Evolutionary conservation across 2,888 invertebrate species (phyloP).

Genomic region (Pseudolycoriella hygida): DNA sequence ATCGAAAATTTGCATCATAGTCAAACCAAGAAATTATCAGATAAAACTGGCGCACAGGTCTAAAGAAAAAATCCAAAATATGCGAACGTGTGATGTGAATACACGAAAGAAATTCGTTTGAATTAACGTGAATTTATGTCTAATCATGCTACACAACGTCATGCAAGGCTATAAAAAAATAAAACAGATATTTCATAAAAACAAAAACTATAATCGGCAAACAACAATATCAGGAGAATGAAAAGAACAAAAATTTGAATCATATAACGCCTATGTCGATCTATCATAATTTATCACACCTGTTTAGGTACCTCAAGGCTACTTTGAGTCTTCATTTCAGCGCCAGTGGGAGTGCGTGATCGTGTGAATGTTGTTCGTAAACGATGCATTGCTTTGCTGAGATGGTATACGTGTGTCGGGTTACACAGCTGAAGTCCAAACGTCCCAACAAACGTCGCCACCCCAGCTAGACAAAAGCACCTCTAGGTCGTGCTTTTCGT

Average conservation of each 20-base stretch:
- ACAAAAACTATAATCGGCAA: neutral
- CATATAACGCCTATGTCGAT: too few relatives aligned
- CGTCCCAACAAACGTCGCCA: slow-evolving; percentile 8
- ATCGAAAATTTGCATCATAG: too few relatives aligned
- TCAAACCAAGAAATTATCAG: too few relatives aligned
- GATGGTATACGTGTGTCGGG: neutral
- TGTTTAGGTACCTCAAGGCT: slow-evolving; percentile 82
- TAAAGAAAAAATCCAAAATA: too few relatives aligned
- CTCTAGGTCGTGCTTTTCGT: slow-evolving; percentile 16
- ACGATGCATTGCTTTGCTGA: slow-evolving; percentile 22
- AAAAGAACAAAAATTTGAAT: too few relatives aligned
- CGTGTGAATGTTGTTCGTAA: slow-evolving; percentile 75
- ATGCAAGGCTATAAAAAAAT: too few relatives aligned
- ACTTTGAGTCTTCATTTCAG: slow-evolving; percentile 83
- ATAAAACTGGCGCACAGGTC: too few relatives aligned
- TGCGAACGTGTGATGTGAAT: too few relatives aligned
- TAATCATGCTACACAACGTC: too few relatives aligned
- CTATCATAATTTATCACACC: slow-evolving; percentile 23
- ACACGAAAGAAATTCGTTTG: too few relatives aligned
- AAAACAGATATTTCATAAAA: neutral
- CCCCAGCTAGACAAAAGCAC: slow-evolving; percentile 14
- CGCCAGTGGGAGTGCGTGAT: slow-evolving; percentile 73
- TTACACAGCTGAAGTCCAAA: neutral
- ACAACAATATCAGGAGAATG: neutral
- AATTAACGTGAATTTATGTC: too few relatives aligned